Base-by-base conservation (phyloP, 2,797 vertebrate species). In the Siniperca scherzeri region DNA sequence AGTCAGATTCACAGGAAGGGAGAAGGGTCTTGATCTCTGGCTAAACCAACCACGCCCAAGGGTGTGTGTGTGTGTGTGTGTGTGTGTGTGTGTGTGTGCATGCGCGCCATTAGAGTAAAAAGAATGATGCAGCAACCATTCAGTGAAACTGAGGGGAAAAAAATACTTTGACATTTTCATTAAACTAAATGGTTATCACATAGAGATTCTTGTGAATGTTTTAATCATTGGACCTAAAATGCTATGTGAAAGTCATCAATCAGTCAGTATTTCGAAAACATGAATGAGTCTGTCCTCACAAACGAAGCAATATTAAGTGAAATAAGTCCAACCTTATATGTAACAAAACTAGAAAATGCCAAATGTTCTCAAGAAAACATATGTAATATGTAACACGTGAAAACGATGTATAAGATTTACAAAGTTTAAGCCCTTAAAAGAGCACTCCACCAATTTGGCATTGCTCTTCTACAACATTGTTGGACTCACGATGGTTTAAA, bases 1-100 rank as follows among this genome's bases (percentile, higher is more conserved):
- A 82, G 53, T 82, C 55, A 62, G 55, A 57, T 68, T 78, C 25
- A 78, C 62, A 78, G 44, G 78, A 80, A 84, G 78, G 65, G 76
- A 61, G 25, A 16, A 9, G 22, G 73, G 67, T 64, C 50, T 52
- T 72, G 62, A 85, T 55, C 59, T 69, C 22, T 53, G 19, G 19
- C 0, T 52, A 19, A 56, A 62, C 25, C 27, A 40, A 77, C 55
- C 65, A 68, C 68, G 5, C 84, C 79, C 68, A n/a, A 17, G 50
- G 4, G 7, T 30, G 66, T 67, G 7, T 61, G 72, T 74, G 27
- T 64, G 48, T 62, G 17, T 62, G 69, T 36, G 21, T 65, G 38
- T 57, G 44, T 40, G 44, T 25, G 30, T 57, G 44, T 38, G 44
- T 61, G 52, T 38, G 50, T 21, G 38, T 21, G 50, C 25, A 36